Evolutionary conservation across 2,113 vertebrate species (phyloP).

Genomic region (Copsychus sechellarum): DNA sequence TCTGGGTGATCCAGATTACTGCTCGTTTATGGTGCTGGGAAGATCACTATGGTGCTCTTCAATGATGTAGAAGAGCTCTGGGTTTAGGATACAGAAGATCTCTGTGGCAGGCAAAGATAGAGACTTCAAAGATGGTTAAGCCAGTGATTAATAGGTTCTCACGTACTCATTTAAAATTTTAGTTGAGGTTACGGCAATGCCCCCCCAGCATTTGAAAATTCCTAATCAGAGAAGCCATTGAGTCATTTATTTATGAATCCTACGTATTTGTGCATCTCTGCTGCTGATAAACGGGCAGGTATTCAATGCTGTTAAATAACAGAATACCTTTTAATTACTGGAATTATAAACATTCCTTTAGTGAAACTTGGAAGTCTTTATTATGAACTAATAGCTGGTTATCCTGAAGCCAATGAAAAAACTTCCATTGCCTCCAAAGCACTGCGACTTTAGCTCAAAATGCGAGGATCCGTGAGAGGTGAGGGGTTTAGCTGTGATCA

Average conservation of each 20-base stretch:
- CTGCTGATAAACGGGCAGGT: neutral
- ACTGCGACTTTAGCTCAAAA: neutral
- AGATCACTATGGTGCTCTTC: neutral
- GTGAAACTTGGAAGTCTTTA: neutral
- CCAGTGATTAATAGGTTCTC: neutral
- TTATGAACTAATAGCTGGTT: neutral
- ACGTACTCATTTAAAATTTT: neutral
- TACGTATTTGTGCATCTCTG: neutral
- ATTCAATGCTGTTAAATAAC: neutral
- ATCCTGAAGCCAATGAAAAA: neutral
- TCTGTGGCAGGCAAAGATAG: neutral
- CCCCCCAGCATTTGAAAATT: neutral
- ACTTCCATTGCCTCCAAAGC: neutral
- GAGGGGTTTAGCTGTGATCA: neutral
- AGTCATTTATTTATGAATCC: neutral
- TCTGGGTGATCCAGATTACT: neutral
- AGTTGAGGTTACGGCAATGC: neutral
- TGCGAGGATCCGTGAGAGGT: neutral
- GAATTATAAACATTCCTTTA: neutral
- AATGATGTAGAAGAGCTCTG: neutral
- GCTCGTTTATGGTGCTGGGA: neutral
- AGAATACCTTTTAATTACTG: neutral
- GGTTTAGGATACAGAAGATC: neutral
- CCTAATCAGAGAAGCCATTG: neutral
- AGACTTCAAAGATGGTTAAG: neutral